Evolutionary conservation across 1,140 invertebrate species (phyloP), one percentile per base, ranked within the genome.

Genomic region (Hyphantria cunea): DNA sequence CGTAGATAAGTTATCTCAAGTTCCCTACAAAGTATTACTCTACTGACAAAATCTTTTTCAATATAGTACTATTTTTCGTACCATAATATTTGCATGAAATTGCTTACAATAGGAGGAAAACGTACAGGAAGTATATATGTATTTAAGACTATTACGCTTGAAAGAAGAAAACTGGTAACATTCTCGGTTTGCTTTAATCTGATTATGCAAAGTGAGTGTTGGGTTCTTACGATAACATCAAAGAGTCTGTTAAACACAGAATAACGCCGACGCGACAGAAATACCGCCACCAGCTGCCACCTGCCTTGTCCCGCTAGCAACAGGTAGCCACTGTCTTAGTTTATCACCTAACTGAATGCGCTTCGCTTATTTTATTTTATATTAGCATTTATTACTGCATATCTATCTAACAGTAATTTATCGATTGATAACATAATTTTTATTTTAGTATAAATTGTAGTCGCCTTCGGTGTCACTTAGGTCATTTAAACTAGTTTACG

Each of bases 221-320:
- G 25, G 34, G 45, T 58, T 49, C 17, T 59, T 49, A 49, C 31
- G 58, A 60, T 51, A 60, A 44, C 58, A 44, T 58, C 55, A 49
- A 42, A 47, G 45, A 34, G 45, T 49, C 55, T 58, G 55, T 58
- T 58, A 48, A 58, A 51, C 37, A 60, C 42, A 25, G 58, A 39
- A 34, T 11, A 37, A 42, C 48, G 32, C 49, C 3, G 31, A 17
- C 39, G 37, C 42, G 45, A 49, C 55, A 32, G 49, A 42, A 51
- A 33, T 25, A 49, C 7, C 8, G 37, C 37, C 17, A 9, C 17
- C 25, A 10, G 33, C 11, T 11, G 58, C 48, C 25, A 31, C 7
- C 9, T 33, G 33, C 44, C 47, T 5, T 25, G 31, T 15, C 32
- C 31, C 32, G 6, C n/a, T 17, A 17, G 48, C 58, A 60, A 60